Base-by-base conservation (phyloP, 2,797 vertebrate species). In the Hirundo rustica region DNA sequence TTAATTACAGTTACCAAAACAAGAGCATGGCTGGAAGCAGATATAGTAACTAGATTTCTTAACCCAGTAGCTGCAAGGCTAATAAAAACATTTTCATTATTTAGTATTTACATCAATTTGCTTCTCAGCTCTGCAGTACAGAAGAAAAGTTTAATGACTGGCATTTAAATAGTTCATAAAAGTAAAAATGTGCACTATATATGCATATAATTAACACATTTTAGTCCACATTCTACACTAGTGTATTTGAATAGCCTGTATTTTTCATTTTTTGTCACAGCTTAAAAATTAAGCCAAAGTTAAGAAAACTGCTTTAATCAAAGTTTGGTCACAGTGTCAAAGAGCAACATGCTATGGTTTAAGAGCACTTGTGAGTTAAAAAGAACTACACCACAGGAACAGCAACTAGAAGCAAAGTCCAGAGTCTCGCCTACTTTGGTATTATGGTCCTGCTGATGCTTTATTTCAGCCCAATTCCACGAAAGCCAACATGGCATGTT, bases 351-450 rank as follows among this genome's bases (percentile, higher is more conserved):
- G 38, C 16, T 82, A 26, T 30, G 23, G 60, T 60, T 75, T 86
- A 87, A 91, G 74, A 93, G 80, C 88, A 88, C 67, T 70, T 93
- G 16, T 57, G 53, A 82, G 74, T 76, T 55, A 50, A 66, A 88
- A 91, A 54, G 27, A 74, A 73, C 44, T 61, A 45, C 84, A 86
- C 30, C 25, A 38, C 7, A 17, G 30, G 45, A 66, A 20, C 6
- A 71, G 11, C 5, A 15, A 32, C 13, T 36, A 51, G 51, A 79
- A 92, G 23, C 51, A 23, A 86, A 48, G 70, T 32, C 58, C 7
- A 7, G 11, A 29, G 53, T 55, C 30, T 74, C 47, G 51, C 47
- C 38, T 5, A 7, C 42, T 85, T 53, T 30, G 70, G 36, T 66
- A 4, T 32, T 44, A 29, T 2, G 15, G 51, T 71, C 51, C n/a